Conservation (phyloP, 2,797 vertebrate genomes). For the Falco columbarius region DNA sequence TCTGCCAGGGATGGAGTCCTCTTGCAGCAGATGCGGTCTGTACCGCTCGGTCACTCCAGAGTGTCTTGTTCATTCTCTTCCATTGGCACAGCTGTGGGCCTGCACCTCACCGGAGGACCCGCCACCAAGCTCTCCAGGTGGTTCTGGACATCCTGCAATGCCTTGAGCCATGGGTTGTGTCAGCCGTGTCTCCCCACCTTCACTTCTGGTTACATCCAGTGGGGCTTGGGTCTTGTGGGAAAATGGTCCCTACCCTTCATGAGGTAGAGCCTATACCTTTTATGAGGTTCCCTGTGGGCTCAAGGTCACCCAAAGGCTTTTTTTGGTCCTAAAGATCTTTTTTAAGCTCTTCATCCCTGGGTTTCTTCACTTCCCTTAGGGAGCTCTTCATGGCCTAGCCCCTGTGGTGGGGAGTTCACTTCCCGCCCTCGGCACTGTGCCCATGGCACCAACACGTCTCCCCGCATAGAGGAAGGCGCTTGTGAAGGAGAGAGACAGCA, state of each 20-base stretch:
- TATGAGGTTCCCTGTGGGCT: background rate
- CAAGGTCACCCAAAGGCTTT: background rate
- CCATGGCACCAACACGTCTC: accelerated
- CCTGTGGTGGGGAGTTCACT: background rate
- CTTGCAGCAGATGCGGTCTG: background rate
- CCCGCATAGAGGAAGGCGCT: background rate
- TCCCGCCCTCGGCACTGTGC: accelerated
- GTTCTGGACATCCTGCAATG: background rate
- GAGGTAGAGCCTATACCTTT: background rate
- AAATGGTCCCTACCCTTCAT: background rate
- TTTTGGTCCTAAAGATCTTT: background rate
- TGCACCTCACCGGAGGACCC: accelerated
- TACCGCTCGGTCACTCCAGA: accelerated
- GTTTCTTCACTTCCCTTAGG: background rate
- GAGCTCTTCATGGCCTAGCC: background rate
- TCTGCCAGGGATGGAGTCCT: background rate
- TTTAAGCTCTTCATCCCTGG: background rate
- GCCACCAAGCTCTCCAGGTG: background rate
- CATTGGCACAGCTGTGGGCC: accelerated
- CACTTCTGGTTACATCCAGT: background rate
- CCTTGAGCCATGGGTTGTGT: background rate
- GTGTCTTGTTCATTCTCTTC: accelerated
- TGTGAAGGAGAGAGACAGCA: background rate
- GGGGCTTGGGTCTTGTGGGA: background rate
- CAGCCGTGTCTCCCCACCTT: background rate